Percentiles rank a stretch among this genome's conserved stretches.
These are phyloP conservation scores for Cantharis lateralis DNA, from an alignment of 2,888 invertebrate genomes.

Conservation along the genomic window DNA sequence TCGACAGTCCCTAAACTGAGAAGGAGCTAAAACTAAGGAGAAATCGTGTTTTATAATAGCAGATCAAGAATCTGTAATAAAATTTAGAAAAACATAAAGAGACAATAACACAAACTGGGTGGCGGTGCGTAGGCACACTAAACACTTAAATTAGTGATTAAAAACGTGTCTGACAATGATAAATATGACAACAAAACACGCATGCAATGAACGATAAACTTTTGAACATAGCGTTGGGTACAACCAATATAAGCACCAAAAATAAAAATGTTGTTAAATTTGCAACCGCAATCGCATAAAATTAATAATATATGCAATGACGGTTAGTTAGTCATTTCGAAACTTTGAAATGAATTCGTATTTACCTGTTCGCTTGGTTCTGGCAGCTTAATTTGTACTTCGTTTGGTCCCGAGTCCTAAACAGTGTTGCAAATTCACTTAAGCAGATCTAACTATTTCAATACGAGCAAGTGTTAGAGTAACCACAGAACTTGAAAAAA, in stretches of 20 bases:
- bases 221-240: background rate
- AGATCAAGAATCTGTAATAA: background rate
- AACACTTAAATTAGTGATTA: background rate
- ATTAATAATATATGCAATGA: background rate
- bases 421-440: constrained; percentile 38
- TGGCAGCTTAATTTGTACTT: constrained; percentile 46
- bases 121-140: background rate
- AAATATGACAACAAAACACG: background rate
- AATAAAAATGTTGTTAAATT: background rate
- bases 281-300: background rate
- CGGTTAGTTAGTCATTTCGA: background rate
- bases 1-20: too few relatives aligned
- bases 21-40: background rate
- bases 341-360: background rate
- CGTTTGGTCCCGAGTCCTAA: constrained; percentile 49
- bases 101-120: background rate
- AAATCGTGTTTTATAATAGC: background rate
- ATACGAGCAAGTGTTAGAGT: constrained; percentile 20
- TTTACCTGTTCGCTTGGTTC: constrained; percentile 38
- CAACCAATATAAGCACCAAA: background rate
- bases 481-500: constrained; percentile 4
- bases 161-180: background rate
- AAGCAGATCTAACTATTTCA: constrained; percentile 27
- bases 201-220: background rate
- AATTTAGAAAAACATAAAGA: background rate